Percentiles rank a stretch among this genome's conserved stretches.
phyloP scores from a whole-genome alignment of 2,888 invertebrate genomes.

The Athripsodes cinereus region DNA sequence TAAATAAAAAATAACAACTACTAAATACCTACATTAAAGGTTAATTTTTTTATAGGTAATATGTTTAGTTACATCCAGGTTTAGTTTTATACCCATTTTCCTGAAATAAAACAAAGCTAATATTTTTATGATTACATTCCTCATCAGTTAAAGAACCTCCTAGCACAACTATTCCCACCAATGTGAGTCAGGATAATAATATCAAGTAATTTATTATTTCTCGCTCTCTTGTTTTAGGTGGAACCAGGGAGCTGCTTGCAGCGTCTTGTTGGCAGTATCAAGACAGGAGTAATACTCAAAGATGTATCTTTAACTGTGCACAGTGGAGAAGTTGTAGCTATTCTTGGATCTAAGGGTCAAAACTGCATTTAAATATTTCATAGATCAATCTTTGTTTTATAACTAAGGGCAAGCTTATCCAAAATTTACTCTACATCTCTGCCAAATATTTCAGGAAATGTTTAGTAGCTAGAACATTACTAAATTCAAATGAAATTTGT shows the following conservation, averaged over 20 bases:
- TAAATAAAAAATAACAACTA: too few species aligned
- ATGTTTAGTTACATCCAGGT: too few species aligned
- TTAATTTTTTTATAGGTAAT: too few species aligned
- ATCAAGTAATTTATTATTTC: neutral
- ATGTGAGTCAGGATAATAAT: neutral
- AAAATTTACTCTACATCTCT: too few species aligned
- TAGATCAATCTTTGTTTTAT: slow-evolving; percentile 6
- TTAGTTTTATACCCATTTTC: too few species aligned
- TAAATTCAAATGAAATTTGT: too few species aligned
- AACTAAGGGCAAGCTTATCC: too few species aligned
- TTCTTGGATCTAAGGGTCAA: slow-evolving; percentile 85
- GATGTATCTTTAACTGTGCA: slow-evolving; percentile 88
- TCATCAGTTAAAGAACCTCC: neutral
- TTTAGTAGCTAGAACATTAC: too few species aligned
- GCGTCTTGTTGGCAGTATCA: slow-evolving; percentile 67
- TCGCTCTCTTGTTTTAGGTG: slow-evolving; percentile 54
- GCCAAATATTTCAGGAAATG: too few species aligned
- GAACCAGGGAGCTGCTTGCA: slow-evolving; percentile 75
- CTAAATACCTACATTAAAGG: too few species aligned
- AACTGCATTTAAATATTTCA: neutral
- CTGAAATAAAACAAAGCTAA: too few species aligned
- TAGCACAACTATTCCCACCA: neutral
- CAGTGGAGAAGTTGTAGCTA: slow-evolving; percentile 89
- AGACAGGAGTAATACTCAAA: slow-evolving; percentile 82
- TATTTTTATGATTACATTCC: neutral